Base-by-base conservation (phyloP, 2,797 vertebrate species). In the Crocodylus rhombifer region DNA sequence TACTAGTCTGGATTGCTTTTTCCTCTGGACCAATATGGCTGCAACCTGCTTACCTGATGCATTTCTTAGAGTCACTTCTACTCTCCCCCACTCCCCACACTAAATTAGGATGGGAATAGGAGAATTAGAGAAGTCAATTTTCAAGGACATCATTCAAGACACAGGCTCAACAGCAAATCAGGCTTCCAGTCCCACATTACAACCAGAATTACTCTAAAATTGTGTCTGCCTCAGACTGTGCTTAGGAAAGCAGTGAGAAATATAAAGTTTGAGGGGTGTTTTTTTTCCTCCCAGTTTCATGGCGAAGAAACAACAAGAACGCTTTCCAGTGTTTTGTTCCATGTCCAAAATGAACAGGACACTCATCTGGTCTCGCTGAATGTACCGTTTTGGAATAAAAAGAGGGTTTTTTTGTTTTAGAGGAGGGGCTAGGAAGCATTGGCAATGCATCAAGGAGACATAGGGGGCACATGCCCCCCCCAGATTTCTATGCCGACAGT, bases 111-210 rank as follows among this genome's bases (percentile, higher is more conserved):
- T 89, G 83, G 88, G 93, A 95, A 87, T 69, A 90, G 42, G 42
- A 90, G 92, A 74, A 62, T 85, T 96, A 75, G 86, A 95, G 94
- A 93, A 81, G 90, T 90, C 61, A 67, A 58, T 85, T 42, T 82
- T 85, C 25, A 88, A 90, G 86, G 30, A 82, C 62, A 21, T 92
- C 51, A 21, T 17, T 17, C 80, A 63, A 84, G 82, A 76, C 4
- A 3, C 2, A 64, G 55, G 75, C 55, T 0, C 2, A 2, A 85
- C 9, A 21, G 10, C 62, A 77, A 86, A 80, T 36, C 55, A 85
- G 57, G 30, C 86, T 91, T 88, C 25, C 75, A 61, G 57, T 86
- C 33, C 51, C 25, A 69, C 55, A 12, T 76, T 87, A 57, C 10
- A 9, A 28, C 67, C 71, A 73, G 63, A 93, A 2, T 6, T 80